phyloP scores from a whole-genome alignment of 2,113 vertebrate genomes.

The Brevimyrus niger region DNA sequence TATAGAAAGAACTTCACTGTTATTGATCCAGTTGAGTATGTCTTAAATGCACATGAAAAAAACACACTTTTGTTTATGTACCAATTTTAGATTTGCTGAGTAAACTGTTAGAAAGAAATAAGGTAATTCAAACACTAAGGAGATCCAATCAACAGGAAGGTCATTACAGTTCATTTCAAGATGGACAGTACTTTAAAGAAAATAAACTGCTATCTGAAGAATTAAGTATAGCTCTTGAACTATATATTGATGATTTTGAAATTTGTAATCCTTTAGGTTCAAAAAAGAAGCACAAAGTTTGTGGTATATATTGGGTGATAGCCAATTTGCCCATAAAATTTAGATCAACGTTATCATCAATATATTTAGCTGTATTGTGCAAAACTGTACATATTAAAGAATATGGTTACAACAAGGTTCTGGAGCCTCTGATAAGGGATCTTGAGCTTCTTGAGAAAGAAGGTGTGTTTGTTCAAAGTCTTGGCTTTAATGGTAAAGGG shows the following conservation, averaged over 20 bases:
- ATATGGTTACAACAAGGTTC: conserved; percentile 23
- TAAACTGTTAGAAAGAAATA: background rate
- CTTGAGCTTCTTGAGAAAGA: background rate
- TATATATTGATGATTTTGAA: no score
- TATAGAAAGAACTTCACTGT: conserved; percentile 1
- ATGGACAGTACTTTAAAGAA: conserved; percentile 3
- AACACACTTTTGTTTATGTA: conserved; percentile 17
- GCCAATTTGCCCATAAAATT: conserved; percentile 9
- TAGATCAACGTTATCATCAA: conserved; percentile 19
- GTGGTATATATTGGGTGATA: no score
- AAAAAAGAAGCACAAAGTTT: background rate
- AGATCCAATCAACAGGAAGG: conserved; percentile 4
- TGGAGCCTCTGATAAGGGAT: conserved; percentile 27
- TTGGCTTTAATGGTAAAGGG: conserved; percentile 6
- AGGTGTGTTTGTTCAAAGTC: background rate
- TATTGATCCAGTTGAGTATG: conserved; percentile 10
- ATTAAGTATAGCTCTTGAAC: background rate
- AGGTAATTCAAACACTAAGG: background rate
- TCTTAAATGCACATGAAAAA: conserved; percentile 24
- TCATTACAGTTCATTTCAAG: conserved; percentile 13
- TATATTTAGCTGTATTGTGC: conserved; percentile 27
- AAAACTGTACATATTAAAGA: conserved; percentile 17
- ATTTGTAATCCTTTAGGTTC: background rate
- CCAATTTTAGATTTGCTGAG: conserved; percentile 5
- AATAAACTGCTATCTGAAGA: background rate